Percentiles rank a stretch among this genome's conserved stretches.
Evolutionary conservation across 2,888 invertebrate genomes (phyloP).

Genomic region (Drosophila picticornis): DNA sequence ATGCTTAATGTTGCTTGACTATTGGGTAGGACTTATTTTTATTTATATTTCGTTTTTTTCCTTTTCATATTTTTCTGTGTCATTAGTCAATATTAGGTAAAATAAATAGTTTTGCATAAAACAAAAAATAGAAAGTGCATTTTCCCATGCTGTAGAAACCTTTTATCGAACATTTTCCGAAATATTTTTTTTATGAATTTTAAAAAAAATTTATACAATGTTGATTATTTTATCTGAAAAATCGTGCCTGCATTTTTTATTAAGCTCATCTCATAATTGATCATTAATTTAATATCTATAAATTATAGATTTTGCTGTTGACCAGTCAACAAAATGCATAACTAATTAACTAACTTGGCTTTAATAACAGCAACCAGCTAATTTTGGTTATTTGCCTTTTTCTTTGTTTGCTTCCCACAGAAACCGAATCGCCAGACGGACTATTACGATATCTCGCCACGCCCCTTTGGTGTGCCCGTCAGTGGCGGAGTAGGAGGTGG

Average conservation of each 20-base stretch:
- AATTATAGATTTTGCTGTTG: slow-evolving; percentile 18
- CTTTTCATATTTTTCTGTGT: not conserved
- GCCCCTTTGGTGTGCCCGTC: slow-evolving; percentile 83
- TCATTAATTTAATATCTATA: slow-evolving; percentile 8
- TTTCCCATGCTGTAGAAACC: not conserved
- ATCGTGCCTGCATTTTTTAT: not conserved
- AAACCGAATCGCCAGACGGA: slow-evolving; percentile 83
- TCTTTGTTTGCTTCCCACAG: slow-evolving; percentile 60
- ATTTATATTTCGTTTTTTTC: too few relatives aligned
- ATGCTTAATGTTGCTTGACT: not conserved
- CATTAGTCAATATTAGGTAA: not conserved
- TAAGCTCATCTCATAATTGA: not conserved
- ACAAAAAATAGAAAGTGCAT: not conserved
- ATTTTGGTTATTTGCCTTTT: slow-evolving; percentile 22
- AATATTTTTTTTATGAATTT: not conserved
- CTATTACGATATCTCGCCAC: slow-evolving; percentile 85
- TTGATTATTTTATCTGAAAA: not conserved
- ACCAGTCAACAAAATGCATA: slow-evolving; percentile 28
- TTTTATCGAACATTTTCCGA: not conserved
- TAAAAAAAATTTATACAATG: not conserved
- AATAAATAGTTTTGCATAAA: not conserved
- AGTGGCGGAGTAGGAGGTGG: slow-evolving; percentile 39
- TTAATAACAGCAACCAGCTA: slow-evolving; percentile 26
- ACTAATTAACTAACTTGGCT: slow-evolving; percentile 53
- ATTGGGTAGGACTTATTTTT: not conserved